Base-by-base conservation (phyloP, 2,113 vertebrate genomes). In the Serinus canaria region DNA sequence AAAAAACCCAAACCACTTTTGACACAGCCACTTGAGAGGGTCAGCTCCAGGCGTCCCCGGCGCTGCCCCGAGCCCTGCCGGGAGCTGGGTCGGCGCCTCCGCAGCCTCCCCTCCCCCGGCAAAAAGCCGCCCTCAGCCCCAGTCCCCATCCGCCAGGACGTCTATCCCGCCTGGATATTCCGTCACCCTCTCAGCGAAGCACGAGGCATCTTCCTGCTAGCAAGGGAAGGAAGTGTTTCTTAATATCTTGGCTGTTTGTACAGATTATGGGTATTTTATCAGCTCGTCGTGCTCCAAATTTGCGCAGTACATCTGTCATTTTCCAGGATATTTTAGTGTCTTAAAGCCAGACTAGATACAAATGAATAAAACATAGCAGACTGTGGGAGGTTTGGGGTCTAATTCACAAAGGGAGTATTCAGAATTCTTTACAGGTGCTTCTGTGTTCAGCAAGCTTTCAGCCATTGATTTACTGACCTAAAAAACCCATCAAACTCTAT, bases 391-490 rank as follows among this genome's bases (percentile, higher is more conserved):
- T 93, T 94, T 77, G 89, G 66, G 84, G 69, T 76, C 86, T 73
- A 92, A 94, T 77, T 83, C 95, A 95, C 95, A 94, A 86, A 90
- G 97, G 97, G 95, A 95, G 83, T 74, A 83, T 91, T 97, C 91
- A 84, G 88, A 92, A 94, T 93, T 94, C 91, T 93, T 96, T 96
- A 97, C 97, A 98, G 97, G 97, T 98, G 97, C 96, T 96, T 73
- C 94, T 94, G 94, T 95, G 95, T 97, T 97, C 95, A 96, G 95
- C 96, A 94, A 89, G 94, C 88, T 96, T 94, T 94, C 96, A 96
- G 92, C 93, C 96, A 96, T 90, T 97, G 97, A 97, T 97, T 97
- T 97, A 97, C 96, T 97, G 97, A 97, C 96, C 97, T 96, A 96
- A 96, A 98, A 97, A 97, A 96, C 2, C 91, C 94, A 97, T 96